These are phyloP conservation scores for Papilio helenus DNA, from an alignment of 1,140 invertebrate genomes.

Conservation along the genomic window DNA sequence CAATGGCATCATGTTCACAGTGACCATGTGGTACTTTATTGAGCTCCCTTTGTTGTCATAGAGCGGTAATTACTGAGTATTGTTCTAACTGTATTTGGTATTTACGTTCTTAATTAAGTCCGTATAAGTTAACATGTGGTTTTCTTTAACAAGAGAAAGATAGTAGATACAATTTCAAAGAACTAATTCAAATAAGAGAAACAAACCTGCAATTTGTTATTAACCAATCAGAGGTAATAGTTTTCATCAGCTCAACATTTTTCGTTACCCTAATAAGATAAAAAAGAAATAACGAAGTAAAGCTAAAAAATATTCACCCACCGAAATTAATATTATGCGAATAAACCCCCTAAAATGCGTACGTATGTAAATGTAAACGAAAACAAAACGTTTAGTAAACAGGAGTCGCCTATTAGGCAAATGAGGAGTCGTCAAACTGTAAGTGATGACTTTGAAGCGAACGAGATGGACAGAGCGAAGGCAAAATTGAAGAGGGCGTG, in stretches of 20 bases:
- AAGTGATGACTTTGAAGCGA: slow-evolving; percentile 39
- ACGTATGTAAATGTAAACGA: slow-evolving; percentile 15
- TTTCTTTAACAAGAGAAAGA: not conserved
- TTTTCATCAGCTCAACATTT: not conserved
- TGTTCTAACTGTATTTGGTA: not conserved
- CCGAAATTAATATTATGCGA: slow-evolving; percentile 15
- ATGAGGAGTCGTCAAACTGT: slow-evolving; percentile 38
- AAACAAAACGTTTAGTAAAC: slow-evolving; percentile 32
- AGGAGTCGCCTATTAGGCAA: slow-evolving; percentile 31
- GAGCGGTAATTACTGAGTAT: not conserved
- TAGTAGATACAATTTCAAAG: no score
- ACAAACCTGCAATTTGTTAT: not conserved
- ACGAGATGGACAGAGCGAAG: slow-evolving; percentile 44
- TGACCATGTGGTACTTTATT: not conserved
- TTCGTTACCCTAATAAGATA: not conserved
- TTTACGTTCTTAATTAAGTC: not conserved
- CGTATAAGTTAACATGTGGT: not conserved
- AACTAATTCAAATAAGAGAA: no score
- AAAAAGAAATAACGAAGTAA: slow-evolving; percentile 22
- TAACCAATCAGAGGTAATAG: not conserved
- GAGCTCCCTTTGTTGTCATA: not conserved
- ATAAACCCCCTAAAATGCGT: slow-evolving; percentile 24
- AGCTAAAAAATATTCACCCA: slow-evolving; percentile 25
- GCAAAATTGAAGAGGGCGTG: slow-evolving; percentile 53
- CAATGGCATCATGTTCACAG: not conserved